phyloP scores from a whole-genome alignment of 2,797 vertebrate species.

The Octomys mimax region DNA sequence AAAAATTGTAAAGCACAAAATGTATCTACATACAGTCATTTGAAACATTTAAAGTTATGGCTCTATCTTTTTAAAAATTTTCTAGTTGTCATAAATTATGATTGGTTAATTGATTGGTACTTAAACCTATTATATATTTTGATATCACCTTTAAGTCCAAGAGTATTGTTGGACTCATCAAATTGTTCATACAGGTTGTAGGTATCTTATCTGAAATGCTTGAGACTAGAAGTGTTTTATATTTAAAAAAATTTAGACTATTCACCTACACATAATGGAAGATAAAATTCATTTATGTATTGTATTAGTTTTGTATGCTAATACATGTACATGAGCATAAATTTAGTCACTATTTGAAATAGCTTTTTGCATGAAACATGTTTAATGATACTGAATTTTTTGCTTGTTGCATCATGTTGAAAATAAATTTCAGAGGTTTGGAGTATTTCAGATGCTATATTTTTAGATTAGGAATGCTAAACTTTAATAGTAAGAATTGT shows the following conservation, averaged over 20 bases:
- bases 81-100: background rate
- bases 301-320: background rate
- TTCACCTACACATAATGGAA: background rate
- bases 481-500: background rate
- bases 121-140: background rate
- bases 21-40: background rate
- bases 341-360: background rate
- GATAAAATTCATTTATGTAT: background rate
- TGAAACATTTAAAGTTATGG: background rate
- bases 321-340: background rate
- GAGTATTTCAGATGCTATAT: background rate
- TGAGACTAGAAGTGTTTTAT: background rate
- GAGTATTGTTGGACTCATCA: background rate
- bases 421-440: background rate
- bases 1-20: too few relatives aligned
- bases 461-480: background rate
- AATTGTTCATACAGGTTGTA: background rate
- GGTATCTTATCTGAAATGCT: background rate
- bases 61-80: background rate
- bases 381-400: background rate
- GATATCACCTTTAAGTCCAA: background rate
- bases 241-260: background rate
- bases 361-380: background rate
- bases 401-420: background rate
- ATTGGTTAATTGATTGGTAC: background rate